Base-by-base conservation (phyloP, 2,888 invertebrate genomes). In the Phymatocera aterrima region DNA sequence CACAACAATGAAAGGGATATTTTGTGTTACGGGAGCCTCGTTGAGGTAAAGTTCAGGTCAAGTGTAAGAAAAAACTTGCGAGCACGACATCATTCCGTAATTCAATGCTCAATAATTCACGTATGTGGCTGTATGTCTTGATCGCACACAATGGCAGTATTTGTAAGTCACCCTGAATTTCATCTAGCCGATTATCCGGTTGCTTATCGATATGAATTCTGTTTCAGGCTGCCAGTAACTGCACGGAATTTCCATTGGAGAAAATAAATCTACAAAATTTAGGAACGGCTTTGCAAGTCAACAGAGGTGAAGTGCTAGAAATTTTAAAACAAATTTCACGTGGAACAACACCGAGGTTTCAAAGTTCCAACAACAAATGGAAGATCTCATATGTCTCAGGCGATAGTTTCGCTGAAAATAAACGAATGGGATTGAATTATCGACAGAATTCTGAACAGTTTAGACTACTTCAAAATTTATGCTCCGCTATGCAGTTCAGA, bases 331-430 rank as follows among this genome's bases (percentile, higher is more conserved):
- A 84, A 48, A 21, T 87, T 74, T 83, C 83, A 46, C 64, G 79
- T 18, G 84, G 83, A 60, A 78, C 82, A 60, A 83, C 79, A 5
- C 79, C 81, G 10, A 83, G 81, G 80, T 80, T 83, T 34, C 48
- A 83, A 48, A 78, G 83, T 65, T 84, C 83, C 54, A 81, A 80
- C 78, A 81, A 84, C 28, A 86, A 86, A 15, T 90, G 90, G 91
- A 87, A 83, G 77, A 83, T 88, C n/a, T 90, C 90, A 2, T 89
- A 90, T 78, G 78, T 88, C 79, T 90, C 90, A 1, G 87, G 87
- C 15, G 80, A 82, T 8, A 88, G 83, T 81, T 90, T 90, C 78
- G 84, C 80, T 24, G 87, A 90, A 43, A 90, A 90, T 80, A 90
- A 88, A 83, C 83, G 82, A 37, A 40, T 21, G n/a, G 84, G 84